These are phyloP conservation scores for Sylvicapra grimmia DNA, from an alignment of 2,113 vertebrate genomes.

Conservation along the genomic window DNA sequence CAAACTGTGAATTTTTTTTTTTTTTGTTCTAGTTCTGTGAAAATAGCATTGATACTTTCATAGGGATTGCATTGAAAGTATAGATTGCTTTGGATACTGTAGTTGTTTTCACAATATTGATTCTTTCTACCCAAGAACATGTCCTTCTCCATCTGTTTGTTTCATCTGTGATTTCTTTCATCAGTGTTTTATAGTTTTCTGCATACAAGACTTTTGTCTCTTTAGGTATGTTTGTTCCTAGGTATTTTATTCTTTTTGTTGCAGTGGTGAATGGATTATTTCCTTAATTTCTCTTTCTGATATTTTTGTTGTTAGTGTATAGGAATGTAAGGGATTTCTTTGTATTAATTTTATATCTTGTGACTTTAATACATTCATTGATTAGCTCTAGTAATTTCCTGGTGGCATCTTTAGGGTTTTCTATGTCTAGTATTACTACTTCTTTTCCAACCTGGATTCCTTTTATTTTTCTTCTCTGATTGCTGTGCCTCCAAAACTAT, in stretches of 20 bases:
- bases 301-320: not conserved
- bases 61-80: not conserved
- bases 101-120: not conserved
- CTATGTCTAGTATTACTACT: not conserved
- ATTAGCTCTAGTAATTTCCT: not conserved
- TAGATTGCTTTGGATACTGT: not conserved
- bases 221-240: not conserved
- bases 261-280: not conserved
- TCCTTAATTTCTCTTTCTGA: not conserved
- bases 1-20: not conserved
- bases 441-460: not conserved
- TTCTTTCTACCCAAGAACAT: not conserved
- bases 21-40: not conserved
- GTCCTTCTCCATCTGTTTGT: not conserved
- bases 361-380: not conserved
- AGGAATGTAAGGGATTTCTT: not conserved
- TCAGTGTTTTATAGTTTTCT: not conserved
- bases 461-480: not conserved
- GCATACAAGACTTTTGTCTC: not conserved
- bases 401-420: not conserved
- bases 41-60: not conserved
- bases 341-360: not conserved
- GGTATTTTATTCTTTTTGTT: not conserved
- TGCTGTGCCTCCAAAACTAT: not conserved
- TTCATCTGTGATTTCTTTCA: not conserved